phyloP scores from a whole-genome alignment of 2,888 invertebrate species.

The Steinernema carpocapsae region DNA sequence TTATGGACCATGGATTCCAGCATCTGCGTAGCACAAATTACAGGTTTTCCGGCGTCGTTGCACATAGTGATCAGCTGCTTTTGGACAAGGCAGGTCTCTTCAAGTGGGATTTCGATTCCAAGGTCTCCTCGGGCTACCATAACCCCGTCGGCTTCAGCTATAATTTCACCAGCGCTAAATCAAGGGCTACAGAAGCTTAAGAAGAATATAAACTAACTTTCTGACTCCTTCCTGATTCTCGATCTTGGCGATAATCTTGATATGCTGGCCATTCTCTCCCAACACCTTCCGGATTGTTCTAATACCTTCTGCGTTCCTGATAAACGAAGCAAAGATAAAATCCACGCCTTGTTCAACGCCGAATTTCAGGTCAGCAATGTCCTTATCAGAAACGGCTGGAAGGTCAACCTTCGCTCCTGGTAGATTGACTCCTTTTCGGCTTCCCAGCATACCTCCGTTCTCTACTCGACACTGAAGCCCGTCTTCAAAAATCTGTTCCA shows the following conservation, averaged over 20 bases:
- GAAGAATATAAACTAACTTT: constrained; percentile 71
- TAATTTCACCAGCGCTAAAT: constrained; percentile 69
- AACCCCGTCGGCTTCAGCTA: constrained; percentile 85
- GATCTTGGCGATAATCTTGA: constrained; percentile 95
- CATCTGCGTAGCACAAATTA: constrained; percentile 96
- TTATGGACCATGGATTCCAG: constrained; percentile 98
- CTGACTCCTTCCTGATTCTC: constrained; percentile 97
- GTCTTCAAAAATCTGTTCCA: constrained; percentile 75
- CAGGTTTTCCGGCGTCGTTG: constrained; percentile 92
- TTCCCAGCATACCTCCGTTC: constrained; percentile 91
- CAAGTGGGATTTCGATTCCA: constrained; percentile 96
- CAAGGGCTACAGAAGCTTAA: background rate
- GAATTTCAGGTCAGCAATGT: constrained; percentile 74
- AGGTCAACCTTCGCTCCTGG: constrained; percentile 93
- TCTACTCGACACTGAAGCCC: constrained; percentile 83
- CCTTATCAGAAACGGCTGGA: constrained; percentile 95
- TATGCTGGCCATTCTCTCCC: constrained; percentile 73
- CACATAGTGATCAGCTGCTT: constrained; percentile 93
- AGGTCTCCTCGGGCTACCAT: constrained; percentile 97
- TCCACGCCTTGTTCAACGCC: constrained; percentile 75
- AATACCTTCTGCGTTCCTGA: constrained; percentile 87
- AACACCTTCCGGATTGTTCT: constrained; percentile 79
- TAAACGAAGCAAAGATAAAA: constrained; percentile 97
- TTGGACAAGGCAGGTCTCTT: constrained; percentile 76
- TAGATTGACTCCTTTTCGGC: constrained; percentile 93